A percentile compares a stretch with the other conserved stretches of the same genome.
phyloP scores from a whole-genome alignment of 1,140 invertebrate genomes.

The Trinorchestia longiramus region DNA sequence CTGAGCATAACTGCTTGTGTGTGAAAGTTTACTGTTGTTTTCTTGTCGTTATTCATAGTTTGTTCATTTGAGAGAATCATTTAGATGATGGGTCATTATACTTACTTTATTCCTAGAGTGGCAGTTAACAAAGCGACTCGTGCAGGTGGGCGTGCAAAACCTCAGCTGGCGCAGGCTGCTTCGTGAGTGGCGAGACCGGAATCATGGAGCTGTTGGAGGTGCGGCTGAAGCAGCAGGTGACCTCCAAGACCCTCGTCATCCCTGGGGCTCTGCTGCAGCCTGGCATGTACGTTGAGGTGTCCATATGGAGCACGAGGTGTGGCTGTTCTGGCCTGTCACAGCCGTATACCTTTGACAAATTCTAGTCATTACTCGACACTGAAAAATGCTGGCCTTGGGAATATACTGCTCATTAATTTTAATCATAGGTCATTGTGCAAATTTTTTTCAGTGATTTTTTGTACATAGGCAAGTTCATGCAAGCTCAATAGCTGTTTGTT shows the following conservation, averaged over 20 bases:
- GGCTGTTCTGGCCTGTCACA: background rate
- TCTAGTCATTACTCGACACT: background rate
- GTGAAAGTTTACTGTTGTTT: background rate
- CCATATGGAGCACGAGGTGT: background rate
- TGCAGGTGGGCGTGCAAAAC: slow-evolving; percentile 20
- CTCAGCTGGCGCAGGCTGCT: background rate
- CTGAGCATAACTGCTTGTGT: too few species aligned
- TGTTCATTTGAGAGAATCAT: background rate
- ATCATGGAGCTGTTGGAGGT: background rate
- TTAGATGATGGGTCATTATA: background rate
- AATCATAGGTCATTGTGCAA: background rate
- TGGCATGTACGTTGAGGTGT: background rate
- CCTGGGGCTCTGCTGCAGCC: background rate
- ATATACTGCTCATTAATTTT: background rate
- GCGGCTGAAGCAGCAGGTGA: background rate
- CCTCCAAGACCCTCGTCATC: background rate
- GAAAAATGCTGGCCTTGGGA: background rate
- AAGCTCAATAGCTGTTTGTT: background rate
- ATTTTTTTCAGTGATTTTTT: background rate
- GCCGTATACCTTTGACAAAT: background rate
- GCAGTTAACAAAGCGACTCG: background rate
- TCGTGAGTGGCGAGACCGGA: background rate
- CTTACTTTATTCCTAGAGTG: background rate
- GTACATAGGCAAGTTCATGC: background rate
- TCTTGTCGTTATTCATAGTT: background rate